phyloP scores from a whole-genome alignment of 2,888 invertebrate genomes.

The Synergus itoensis region DNA sequence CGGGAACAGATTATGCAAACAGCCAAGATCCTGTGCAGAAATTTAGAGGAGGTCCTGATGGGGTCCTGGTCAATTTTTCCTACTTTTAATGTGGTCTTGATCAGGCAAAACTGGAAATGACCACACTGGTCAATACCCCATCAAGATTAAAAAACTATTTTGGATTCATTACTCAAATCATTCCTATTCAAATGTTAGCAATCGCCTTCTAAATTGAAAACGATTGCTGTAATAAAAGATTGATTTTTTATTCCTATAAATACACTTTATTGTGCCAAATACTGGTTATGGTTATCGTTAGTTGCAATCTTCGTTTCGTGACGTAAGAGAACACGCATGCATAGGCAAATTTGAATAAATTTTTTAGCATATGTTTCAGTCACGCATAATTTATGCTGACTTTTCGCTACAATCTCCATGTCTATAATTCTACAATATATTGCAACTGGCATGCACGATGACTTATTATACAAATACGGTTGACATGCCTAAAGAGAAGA shows the following conservation, averaged over 20 bases:
- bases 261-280: not conserved
- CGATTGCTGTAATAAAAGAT: not conserved
- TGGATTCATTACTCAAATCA: too few species aligned
- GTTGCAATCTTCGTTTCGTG: constrained; percentile 6
- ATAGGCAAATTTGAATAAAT: constrained; percentile 20
- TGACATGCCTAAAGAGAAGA: constrained; percentile 7
- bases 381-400: constrained; percentile 4
- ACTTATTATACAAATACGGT: not conserved
- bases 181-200: too few species aligned
- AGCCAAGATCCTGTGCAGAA: too few species aligned
- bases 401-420: not conserved
- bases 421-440: not conserved
- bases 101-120: too few species aligned
- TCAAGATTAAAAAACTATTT: too few species aligned
- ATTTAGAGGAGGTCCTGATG: too few species aligned
- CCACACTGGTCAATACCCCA: too few species aligned
- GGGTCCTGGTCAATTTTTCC: too few species aligned
- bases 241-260: not conserved
- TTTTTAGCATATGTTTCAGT: constrained; percentile 9
- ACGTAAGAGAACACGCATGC: not conserved
- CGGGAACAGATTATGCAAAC: too few species aligned
- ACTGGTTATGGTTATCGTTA: not conserved
- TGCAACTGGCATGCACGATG: constrained; percentile 6
- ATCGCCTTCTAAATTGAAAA: too few species aligned
- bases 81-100: too few species aligned